A percentile compares a stretch with the other conserved stretches of the same genome.
phyloP scores from a whole-genome alignment of 2,113 vertebrate species.

The Chunga burmeisteri region DNA sequence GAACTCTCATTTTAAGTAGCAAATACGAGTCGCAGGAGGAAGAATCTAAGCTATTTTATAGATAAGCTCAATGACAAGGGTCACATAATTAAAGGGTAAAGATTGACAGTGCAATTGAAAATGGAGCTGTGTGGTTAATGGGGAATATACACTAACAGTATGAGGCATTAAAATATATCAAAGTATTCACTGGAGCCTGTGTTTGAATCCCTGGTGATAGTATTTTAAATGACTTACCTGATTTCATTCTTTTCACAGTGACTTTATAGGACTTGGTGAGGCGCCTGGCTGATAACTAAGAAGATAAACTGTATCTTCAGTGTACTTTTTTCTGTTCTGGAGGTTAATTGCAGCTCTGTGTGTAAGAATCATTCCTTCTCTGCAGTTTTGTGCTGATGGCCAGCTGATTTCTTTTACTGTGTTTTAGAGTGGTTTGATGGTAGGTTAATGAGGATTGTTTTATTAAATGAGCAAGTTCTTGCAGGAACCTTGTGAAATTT shows the following conservation, averaged over 20 bases:
- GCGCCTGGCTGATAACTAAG: neutral
- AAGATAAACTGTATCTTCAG: neutral
- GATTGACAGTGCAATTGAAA: neutral
- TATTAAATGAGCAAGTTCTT: neutral
- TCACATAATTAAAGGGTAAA: neutral
- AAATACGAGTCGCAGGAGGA: neutral
- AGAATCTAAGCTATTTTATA: neutral
- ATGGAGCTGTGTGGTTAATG: neutral
- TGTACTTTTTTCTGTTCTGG: neutral
- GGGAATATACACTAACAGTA: neutral
- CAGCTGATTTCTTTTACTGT: neutral
- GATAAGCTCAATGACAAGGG: neutral
- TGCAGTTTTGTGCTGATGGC: neutral
- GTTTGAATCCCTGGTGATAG: neutral
- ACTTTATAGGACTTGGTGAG: neutral
- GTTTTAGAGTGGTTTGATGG: neutral
- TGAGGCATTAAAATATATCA: neutral
- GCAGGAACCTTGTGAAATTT: neutral
- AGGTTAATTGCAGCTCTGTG: neutral
- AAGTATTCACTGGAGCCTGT: neutral
- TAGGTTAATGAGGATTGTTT: neutral
- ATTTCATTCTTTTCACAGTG: neutral
- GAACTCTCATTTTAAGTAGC: neutral
- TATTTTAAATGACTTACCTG: neutral
- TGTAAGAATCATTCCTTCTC: neutral